Evolutionary conservation across 2,888 invertebrate species (phyloP), one percentile per base, ranked within the genome.

Genomic region (Microctonus aethiopoides): DNA sequence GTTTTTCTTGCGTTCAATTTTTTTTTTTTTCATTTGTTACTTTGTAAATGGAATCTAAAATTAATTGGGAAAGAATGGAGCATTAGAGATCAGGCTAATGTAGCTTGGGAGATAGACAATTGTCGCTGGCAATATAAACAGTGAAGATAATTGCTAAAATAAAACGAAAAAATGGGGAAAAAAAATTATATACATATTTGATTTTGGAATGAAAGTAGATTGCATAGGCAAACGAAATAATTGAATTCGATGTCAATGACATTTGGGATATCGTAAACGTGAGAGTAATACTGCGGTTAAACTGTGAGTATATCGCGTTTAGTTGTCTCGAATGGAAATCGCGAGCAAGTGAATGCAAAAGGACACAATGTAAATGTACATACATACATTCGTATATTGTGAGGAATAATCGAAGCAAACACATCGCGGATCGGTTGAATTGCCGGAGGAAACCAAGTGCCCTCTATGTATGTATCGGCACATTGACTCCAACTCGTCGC

Each of bases 401-500:
- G 29, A 51, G 26, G 51, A 51, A 63, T 63, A 63, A 63, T 63
- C 51, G 32, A 63, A 63, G 11, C 39, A 26, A 63, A 63, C 51
- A 51, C 20, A 24, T 13, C 9, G 16, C n/a, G 32, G 39, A 26
- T 24, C 20, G 36, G 13, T 63, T 63, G 62, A 63, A 51, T 46
- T 20, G 32, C 32, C 16, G 10, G 62, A 51, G 32, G 24, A 16
- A 46, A 46, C 62, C 39, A 61, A 63, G 62, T 46, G 51, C 62
- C 10, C 32, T 20, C 32, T 9, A 22, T 16, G 16, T 63, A 10
- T 61, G 51, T 51, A 29, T 51, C 51, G 62, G 13, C 32, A 67
- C 59, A 67, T 67, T 67, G 59, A 67, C 51, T 67, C 51, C 24
- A 20, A 46, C 59, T 32, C 46, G 41, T 60, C 9, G 59, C 41